Evolutionary conservation across 2,797 vertebrate species (phyloP), one percentile per base, ranked within the genome.

Genomic region (Falco columbarius): DNA sequence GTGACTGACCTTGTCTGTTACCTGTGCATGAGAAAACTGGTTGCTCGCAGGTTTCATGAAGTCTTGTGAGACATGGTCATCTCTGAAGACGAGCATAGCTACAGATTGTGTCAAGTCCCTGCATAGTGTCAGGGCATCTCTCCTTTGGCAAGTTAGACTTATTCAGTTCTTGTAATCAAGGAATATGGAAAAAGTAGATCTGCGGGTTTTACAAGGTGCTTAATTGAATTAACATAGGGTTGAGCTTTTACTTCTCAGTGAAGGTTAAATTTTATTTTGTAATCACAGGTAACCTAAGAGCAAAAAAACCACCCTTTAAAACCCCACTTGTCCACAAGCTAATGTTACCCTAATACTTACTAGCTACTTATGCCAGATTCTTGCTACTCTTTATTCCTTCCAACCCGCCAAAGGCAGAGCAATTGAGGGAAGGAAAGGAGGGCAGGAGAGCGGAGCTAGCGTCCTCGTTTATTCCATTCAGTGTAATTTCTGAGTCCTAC

Each of bases 341-440:
- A 13, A 6, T 4, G 1, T 27, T 18, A 42, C 49, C 44, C 51
- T 21, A 4, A 7, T 7, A 29, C 23, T 32, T 19, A 47, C 1
- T n/a, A 51, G 40, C 84, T 59, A 30, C 59, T 72, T 34, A 21
- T 7, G 21, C 32, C 30, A 27, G 30, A 11, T 14, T 27, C 9
- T 29, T 68, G 30, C 44, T 34, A 4, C n/a, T 67, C 44, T 16
- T 24, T 36, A 13, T 32, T 75, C 55, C 42, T 84, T 61, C 63
- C 38, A n/a, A 52, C 7, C 36, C 59, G 7, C n/a, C 76, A 20
- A 5, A 11, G 71, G 76, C 47, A 47, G 67, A 30, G 6, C 7
- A 14, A 12, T 6, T 0, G 1, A 11, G 58, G 46, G 49, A 17
- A 1, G 8, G 46, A 16, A 54, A 32, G 10, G 13, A 32, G 12